Conservation (phyloP, 2,797 vertebrate species). For the Megaceryle alcyon region DNA sequence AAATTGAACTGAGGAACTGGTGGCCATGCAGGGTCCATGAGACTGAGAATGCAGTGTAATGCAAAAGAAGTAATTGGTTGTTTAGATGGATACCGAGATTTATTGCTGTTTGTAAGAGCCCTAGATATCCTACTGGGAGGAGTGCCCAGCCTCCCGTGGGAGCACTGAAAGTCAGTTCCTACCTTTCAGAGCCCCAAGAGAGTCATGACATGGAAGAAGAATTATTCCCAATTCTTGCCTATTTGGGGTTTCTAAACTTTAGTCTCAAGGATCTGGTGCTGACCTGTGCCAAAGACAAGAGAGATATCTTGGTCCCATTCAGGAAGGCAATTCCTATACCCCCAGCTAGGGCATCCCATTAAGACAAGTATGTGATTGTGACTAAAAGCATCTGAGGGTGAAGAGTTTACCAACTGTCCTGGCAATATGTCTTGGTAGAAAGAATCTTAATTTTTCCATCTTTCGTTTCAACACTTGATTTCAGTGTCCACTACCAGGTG, state of each 20-base stretch:
- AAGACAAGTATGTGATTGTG: rapidly evolving
- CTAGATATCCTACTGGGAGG: background rate
- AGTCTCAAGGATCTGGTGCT: background rate
- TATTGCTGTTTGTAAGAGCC: background rate
- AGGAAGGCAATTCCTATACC: background rate
- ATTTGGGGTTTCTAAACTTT: background rate
- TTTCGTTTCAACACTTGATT: background rate
- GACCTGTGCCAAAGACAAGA: background rate
- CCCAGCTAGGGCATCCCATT: background rate
- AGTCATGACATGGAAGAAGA: background rate
- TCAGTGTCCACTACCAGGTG: rapidly evolving
- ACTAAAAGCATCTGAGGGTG: background rate
- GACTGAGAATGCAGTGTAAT: background rate
- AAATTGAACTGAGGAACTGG: background rate
- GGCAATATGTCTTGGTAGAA: background rate
- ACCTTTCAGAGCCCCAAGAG: background rate
- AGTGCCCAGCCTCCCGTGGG: background rate
- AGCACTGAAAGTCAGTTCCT: background rate
- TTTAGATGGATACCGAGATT: background rate
- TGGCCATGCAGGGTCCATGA: background rate
- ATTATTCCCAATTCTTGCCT: background rate
- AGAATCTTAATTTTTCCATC: background rate
- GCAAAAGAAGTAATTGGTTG: rapidly evolving
- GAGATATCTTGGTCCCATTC: background rate
- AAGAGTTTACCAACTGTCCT: background rate